Percentiles rank a stretch among this genome's conserved stretches.
phyloP scores from a whole-genome alignment of 2,113 vertebrate species.

The Tyrannus savana region DNA sequence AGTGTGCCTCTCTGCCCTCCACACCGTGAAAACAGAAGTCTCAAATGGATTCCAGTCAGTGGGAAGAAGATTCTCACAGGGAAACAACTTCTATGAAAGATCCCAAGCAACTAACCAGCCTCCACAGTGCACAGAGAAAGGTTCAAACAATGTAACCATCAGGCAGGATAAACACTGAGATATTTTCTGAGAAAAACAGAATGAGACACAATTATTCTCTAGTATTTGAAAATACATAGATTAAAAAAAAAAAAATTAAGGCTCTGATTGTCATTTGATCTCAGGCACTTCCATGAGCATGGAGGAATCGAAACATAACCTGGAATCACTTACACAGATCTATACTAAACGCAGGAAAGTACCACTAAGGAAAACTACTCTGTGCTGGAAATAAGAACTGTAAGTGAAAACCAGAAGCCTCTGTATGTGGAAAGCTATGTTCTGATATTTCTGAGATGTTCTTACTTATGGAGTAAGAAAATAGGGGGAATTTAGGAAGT shows the following conservation, averaged over 20 bases:
- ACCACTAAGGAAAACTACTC: background rate
- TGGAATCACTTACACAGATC: background rate
- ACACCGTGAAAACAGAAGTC: background rate
- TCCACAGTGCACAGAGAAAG: background rate
- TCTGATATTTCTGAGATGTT: background rate
- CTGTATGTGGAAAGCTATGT: background rate
- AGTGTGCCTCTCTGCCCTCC: accelerated
- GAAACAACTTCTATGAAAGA: background rate
- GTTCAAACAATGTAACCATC: background rate
- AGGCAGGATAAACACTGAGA: background rate
- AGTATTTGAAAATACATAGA: background rate
- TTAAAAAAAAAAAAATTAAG: background rate
- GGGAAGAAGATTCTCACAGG: background rate
- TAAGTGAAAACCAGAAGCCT: background rate
- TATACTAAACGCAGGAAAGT: background rate
- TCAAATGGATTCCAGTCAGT: background rate
- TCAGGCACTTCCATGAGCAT: background rate
- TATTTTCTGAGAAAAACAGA: background rate
- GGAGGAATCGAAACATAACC: background rate
- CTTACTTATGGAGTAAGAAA: background rate
- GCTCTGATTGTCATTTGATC: background rate
- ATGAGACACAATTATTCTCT: background rate
- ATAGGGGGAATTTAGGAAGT: background rate
- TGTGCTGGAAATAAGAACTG: background rate
- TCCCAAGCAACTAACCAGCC: background rate